These are phyloP conservation scores for Triops cancriformis DNA, from an alignment of 1,140 invertebrate species.

Conservation along the genomic window DNA sequence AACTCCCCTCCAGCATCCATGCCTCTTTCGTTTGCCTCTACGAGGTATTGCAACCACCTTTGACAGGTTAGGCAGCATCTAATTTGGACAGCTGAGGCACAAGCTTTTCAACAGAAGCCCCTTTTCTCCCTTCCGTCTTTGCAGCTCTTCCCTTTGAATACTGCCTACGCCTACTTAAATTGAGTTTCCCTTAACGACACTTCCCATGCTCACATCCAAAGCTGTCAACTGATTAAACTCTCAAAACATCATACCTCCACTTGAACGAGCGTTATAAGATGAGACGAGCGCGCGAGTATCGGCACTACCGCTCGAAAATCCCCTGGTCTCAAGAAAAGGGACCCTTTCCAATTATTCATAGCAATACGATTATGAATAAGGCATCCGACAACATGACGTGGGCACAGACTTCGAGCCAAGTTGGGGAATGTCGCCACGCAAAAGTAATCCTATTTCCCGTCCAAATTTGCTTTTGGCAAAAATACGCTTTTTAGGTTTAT, in stretches of 20 bases:
- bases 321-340: background rate
- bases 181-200: background rate
- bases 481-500: too few relatives aligned
- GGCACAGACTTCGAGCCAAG: background rate
- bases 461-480: too few relatives aligned
- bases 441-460: background rate
- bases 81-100: background rate
- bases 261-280: background rate
- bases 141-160: background rate
- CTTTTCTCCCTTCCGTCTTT: background rate
- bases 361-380: constrained; percentile 5
- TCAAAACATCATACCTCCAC: background rate
- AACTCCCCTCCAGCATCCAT: background rate
- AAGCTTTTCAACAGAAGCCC: background rate
- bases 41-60: background rate
- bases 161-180: background rate
- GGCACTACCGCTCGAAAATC: background rate
- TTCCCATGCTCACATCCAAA: background rate
- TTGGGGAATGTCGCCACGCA: background rate
- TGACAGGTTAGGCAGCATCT: background rate
- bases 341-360: background rate
- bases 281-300: background rate
- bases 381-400: background rate
- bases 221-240: constrained; percentile 13
- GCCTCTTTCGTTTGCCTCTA: background rate